A percentile compares a stretch with the other conserved stretches of the same genome.
These are phyloP conservation scores for human DNA, from an alignment of 2,113 vertebrate species.

Conservation along the genomic window GRCh38 chr6:81670501-81671000, in stretches of 20 bases:
- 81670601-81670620: constrained; percentile 21
- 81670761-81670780: constrained; percentile 25
- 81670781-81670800: constrained; percentile 44
- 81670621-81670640: constrained; percentile 23
- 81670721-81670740: constrained; percentile 39
- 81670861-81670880: constrained; percentile 60
- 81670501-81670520: neutral
- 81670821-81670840: constrained; percentile 72
- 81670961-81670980: constrained; percentile 2
- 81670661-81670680: constrained; percentile 43
- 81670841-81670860: constrained; percentile 63
- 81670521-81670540: neutral
- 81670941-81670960: constrained; percentile 49
- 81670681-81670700: neutral
- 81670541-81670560: neutral
- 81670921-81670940: constrained; percentile 68
- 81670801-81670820: constrained; percentile 71
- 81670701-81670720: constrained; percentile 35
- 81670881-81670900: constrained; percentile 58
- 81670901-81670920: constrained; percentile 72
- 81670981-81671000: constrained; percentile 62
- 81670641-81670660: constrained; percentile 51
- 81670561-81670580: neutral
- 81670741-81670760: constrained; percentile 45
- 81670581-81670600: neutral